A percentile compares a stretch with the other conserved stretches of the same genome.
Conservation (phyloP, 2,888 invertebrate species). For the Hololepta plana region DNA sequence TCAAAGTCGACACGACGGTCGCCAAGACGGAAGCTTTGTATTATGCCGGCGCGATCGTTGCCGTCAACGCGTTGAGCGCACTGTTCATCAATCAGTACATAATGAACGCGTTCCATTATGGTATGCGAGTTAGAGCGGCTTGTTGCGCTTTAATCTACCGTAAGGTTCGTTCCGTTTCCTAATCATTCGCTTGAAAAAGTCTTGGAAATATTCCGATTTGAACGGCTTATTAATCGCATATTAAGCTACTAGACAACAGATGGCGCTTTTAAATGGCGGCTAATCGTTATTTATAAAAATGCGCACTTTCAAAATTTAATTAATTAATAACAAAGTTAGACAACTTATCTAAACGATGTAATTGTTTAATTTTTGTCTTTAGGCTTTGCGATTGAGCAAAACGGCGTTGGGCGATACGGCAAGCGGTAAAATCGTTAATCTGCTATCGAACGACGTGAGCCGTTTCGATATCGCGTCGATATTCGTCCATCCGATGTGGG, state of each 20-base stretch:
- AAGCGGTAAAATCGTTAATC: conserved; percentile 80
- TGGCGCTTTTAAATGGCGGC: too few species aligned
- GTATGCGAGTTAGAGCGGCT: conserved; percentile 66
- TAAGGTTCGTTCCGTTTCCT: conserved; percentile 46
- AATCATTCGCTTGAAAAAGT: conserved; percentile 1
- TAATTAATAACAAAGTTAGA: too few species aligned
- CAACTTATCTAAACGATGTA: too few species aligned
- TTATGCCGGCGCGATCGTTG: conserved; percentile 39
- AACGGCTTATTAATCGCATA: too few species aligned
- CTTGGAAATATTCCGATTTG: too few species aligned
- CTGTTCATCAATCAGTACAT: conserved; percentile 47
- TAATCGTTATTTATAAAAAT: too few species aligned
- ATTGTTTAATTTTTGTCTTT: conserved; percentile 17
- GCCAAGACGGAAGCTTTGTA: conserved; percentile 39
- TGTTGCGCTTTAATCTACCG: conserved; percentile 70
- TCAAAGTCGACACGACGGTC: conserved; percentile 33
- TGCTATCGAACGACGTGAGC: conserved; percentile 86
- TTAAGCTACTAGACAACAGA: too few species aligned
- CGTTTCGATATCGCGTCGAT: conserved; percentile 75
- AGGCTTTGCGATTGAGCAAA: conserved; percentile 55
- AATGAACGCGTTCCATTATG: conserved; percentile 52
- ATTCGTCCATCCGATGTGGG: conserved; percentile 76
- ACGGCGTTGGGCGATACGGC: conserved; percentile 53
- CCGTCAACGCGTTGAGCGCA: conserved; percentile 35
- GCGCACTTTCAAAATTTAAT: too few species aligned